A percentile compares a stretch with the other conserved stretches of the same genome.
Conservation (phyloP, 2,113 vertebrate species). For the Carettochelys insculpta region DNA sequence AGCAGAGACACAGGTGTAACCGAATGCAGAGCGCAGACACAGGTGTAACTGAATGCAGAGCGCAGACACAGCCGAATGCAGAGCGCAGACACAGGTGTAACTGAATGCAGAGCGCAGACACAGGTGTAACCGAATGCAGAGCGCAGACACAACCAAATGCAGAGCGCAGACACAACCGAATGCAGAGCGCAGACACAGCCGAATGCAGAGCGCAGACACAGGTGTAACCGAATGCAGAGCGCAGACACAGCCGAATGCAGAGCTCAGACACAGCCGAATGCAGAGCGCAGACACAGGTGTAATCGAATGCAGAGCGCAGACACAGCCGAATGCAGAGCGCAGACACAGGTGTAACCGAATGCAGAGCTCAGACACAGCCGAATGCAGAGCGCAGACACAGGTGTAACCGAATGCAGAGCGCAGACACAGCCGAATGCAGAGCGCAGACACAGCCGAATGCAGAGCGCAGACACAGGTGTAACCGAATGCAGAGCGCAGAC, state of each 20-base stretch:
- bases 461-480: not conserved
- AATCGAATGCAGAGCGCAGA: too few species aligned
- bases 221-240: not conserved
- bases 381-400: not conserved
- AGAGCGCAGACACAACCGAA: not conserved
- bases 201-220: not conserved
- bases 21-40: not conserved
- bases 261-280: not conserved
- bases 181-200: not conserved
- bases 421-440: not conserved
- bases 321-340: not conserved
- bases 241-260: not conserved
- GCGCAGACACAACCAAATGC: not conserved
- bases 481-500: not conserved
- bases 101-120: not conserved
- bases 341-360: not conserved
- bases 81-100: not conserved
- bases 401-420: not conserved
- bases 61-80: not conserved
- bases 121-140: not conserved
- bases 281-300: not conserved
- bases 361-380: not conserved
- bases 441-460: not conserved
- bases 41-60: not conserved
- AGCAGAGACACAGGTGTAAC: not conserved